Conservation (phyloP, 2,888 invertebrate genomes). For the Oxystoma pomonae region DNA sequence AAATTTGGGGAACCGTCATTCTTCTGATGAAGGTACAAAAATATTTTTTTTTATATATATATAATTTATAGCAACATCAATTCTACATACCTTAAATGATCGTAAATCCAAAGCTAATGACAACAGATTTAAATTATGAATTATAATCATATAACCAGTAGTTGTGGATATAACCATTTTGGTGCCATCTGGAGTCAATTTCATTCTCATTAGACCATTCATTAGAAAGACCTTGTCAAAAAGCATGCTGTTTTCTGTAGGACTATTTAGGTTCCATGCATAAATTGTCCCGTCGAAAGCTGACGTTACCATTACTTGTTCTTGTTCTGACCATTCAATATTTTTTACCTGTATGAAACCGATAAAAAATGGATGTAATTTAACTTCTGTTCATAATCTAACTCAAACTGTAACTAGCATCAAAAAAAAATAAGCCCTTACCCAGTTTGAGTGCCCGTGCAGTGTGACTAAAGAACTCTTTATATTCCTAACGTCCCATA, state of each 20-base stretch:
- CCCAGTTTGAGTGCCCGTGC: constrained; percentile 91
- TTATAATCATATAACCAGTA: constrained; percentile 82
- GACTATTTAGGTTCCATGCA: constrained; percentile 91
- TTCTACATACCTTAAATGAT: constrained; percentile 68
- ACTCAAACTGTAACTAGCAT: too few species aligned
- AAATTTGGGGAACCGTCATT: too few species aligned
- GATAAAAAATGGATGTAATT: background rate
- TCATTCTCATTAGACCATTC: constrained; percentile 79
- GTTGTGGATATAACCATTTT: constrained; percentile 91
- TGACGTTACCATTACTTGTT: constrained; percentile 82
- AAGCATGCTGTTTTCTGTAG: constrained; percentile 70
- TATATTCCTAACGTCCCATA: constrained; percentile 90
- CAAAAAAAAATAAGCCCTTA: constrained; percentile 31
- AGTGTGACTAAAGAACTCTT: constrained; percentile 72
- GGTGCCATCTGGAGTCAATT: constrained; percentile 77
- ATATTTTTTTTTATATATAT: too few species aligned
- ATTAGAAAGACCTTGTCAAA: constrained; percentile 84
- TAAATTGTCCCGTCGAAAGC: constrained; percentile 92
- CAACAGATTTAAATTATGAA: constrained; percentile 81
- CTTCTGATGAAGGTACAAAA: too few species aligned
- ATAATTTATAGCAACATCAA: too few species aligned
- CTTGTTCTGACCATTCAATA: constrained; percentile 84
- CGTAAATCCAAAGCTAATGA: constrained; percentile 75
- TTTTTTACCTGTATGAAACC: constrained; percentile 64
- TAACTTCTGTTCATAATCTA: background rate